phyloP scores from a whole-genome alignment of 2,113 vertebrate genomes.

The Psephotus haematonotus region DNA sequence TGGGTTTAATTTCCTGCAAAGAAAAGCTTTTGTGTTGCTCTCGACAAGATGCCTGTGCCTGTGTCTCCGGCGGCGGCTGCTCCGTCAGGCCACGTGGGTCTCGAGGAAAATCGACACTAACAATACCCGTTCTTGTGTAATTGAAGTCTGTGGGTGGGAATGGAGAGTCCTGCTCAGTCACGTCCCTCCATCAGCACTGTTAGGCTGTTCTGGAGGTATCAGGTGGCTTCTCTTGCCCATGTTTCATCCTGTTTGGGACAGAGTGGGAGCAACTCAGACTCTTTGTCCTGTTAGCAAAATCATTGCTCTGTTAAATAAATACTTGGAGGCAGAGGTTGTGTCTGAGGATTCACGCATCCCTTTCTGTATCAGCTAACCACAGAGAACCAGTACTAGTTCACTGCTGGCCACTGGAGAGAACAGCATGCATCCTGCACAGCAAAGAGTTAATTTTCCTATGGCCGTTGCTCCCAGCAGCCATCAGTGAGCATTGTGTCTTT shows the following conservation, averaged over 20 bases:
- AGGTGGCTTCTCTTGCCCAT: not conserved
- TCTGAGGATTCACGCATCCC: not conserved
- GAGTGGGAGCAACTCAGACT: not conserved
- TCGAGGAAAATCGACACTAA: not conserved
- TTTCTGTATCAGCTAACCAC: not conserved
- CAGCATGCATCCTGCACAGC: not conserved
- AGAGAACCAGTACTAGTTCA: not conserved
- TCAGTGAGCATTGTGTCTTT: not conserved
- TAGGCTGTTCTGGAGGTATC: not conserved
- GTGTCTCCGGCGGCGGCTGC: not conserved
- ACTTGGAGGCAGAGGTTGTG: not conserved
- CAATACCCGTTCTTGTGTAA: not conserved
- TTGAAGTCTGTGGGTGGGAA: not conserved
- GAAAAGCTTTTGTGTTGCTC: conserved; percentile 46
- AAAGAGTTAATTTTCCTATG: conserved; percentile 1
- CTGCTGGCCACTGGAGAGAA: not conserved
- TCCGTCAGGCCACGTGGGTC: not conserved
- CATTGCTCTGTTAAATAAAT: not conserved
- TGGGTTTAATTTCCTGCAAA: conserved; percentile 55
- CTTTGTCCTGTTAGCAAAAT: not conserved
- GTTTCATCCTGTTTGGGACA: not conserved
- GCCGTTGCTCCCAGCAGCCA: not conserved
- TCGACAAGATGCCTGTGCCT: not conserved
- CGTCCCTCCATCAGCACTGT: not conserved
- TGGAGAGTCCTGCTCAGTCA: not conserved